Conservation (phyloP, 2,888 invertebrate species). For the Alloplasta piceator region DNA sequence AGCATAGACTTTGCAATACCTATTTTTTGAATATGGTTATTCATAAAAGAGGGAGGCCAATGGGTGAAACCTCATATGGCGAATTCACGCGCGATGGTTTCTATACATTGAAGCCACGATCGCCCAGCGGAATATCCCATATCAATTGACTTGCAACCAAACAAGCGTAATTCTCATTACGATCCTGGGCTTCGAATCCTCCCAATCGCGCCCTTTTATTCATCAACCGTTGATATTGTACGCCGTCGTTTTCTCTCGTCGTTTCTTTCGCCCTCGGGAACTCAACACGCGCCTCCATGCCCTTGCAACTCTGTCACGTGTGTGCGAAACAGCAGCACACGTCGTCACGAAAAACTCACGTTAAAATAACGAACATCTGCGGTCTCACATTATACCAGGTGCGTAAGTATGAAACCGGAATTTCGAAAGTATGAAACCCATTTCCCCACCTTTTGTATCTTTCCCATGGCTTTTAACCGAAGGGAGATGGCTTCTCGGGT, state of each 20-base stretch:
- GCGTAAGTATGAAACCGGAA: too few species aligned
- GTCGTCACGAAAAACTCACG: slow-evolving; percentile 53
- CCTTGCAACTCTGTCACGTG: not conserved
- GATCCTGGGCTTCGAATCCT: too few species aligned
- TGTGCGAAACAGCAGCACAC: slow-evolving; percentile 32
- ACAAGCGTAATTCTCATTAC: too few species aligned
- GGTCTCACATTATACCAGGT: slow-evolving; percentile 14
- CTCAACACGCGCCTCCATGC: slow-evolving; percentile 28
- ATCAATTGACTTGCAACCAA: not conserved
- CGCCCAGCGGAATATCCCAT: slow-evolving; percentile 11
- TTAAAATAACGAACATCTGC: slow-evolving; percentile 61
- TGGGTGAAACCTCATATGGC: slow-evolving; percentile 5
- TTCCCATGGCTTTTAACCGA: too few species aligned
- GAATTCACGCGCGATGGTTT: slow-evolving; percentile 25
- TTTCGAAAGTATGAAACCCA: too few species aligned
- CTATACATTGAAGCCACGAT: slow-evolving; percentile 31
- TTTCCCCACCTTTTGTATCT: too few species aligned
- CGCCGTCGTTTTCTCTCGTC: slow-evolving; percentile 20
- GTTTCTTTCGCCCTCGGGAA: slow-evolving; percentile 25
- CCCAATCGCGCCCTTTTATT: too few species aligned
- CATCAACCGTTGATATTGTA: slow-evolving; percentile 11
- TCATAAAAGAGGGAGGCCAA: slow-evolving; percentile 15
- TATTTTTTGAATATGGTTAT: slow-evolving; percentile 8
- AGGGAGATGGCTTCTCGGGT: too few species aligned
- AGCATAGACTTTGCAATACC: too few species aligned